Conservation (phyloP, 2,113 vertebrate genomes). For the zebrafish (Danio rerio) region DNA sequence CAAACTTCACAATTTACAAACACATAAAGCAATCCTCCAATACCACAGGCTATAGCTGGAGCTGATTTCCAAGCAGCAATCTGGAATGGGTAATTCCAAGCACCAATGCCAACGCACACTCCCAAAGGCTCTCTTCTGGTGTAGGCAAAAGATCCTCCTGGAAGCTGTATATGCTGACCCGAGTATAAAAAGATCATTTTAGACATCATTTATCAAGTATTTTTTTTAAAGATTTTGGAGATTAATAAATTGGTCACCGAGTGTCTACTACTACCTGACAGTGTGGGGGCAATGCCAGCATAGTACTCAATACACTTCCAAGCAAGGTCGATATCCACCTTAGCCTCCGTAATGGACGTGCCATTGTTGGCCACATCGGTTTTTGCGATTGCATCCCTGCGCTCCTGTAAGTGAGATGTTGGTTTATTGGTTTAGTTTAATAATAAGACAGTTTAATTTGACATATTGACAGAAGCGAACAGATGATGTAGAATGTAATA, state of each 20-base stretch:
- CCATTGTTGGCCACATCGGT: slow-evolving; percentile 94
- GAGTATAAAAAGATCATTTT: not conserved
- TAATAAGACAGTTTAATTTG: too few relatives aligned
- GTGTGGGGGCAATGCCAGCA: slow-evolving; percentile 86
- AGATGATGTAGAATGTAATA: too few relatives aligned
- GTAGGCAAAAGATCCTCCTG: slow-evolving; percentile 89
- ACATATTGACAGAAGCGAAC: too few relatives aligned
- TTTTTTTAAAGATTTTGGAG: not conserved
- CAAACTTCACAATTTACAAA: not conserved
- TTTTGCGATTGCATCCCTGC: slow-evolving; percentile 84
- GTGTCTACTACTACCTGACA: slow-evolving; percentile 79
- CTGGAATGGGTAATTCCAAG: slow-evolving; percentile 95
- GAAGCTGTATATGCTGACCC: slow-evolving; percentile 95
- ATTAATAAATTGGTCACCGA: not conserved
- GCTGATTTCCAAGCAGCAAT: slow-evolving; percentile 89
- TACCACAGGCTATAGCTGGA: slow-evolving; percentile 94
- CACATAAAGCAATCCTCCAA: slow-evolving; percentile 24
- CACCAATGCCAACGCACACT: slow-evolving; percentile 94
- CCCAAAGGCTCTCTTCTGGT: slow-evolving; percentile 91
- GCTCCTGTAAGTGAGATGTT: slow-evolving; percentile 77
- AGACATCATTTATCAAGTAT: not conserved
- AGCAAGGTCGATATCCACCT: slow-evolving; percentile 82
- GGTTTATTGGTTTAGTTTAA: too few relatives aligned
- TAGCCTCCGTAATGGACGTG: slow-evolving; percentile 90
- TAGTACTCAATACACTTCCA: slow-evolving; percentile 93